These are phyloP conservation scores for Siphonodentalium dalli DNA, from an alignment of 2,888 invertebrate genomes.

Conservation along the genomic window DNA sequence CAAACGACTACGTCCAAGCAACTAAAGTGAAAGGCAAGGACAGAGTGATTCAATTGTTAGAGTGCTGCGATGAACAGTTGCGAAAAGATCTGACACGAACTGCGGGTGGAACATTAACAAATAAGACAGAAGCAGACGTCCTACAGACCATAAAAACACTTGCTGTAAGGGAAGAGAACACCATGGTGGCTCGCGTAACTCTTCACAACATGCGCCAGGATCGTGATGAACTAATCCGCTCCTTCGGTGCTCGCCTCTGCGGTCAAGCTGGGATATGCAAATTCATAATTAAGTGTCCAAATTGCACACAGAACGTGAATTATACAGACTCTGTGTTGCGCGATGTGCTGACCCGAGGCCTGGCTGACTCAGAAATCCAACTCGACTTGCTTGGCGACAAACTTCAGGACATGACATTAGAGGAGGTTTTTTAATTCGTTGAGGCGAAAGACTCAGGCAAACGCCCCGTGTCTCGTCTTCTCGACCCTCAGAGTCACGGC, in stretches of 20 bases:
- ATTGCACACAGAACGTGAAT: slow-evolving; percentile 11
- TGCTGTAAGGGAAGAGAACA: slow-evolving; percentile 23
- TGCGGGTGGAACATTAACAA: slow-evolving; percentile 2
- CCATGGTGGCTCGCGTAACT: slow-evolving; percentile 20
- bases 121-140: slow-evolving; percentile 9
- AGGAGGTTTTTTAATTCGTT: slow-evolving; percentile 15
- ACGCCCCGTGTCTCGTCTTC: slow-evolving; percentile 19
- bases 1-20: slow-evolving; percentile 12
- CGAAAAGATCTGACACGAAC: slow-evolving; percentile 17
- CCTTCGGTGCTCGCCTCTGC: slow-evolving; percentile 13
- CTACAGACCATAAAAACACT: slow-evolving; percentile 14
- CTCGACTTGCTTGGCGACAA: too few species aligned
- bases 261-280: slow-evolving; percentile 27
- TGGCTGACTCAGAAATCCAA: slow-evolving; percentile 16
- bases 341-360: slow-evolving; percentile 12
- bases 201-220: slow-evolving; percentile 24
- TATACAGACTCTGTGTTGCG: slow-evolving; percentile 17
- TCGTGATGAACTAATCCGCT: slow-evolving; percentile 20
- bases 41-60: slow-evolving; percentile 6
- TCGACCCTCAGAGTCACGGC: neutral
- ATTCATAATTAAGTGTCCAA: neutral
- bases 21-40: slow-evolving; percentile 15
- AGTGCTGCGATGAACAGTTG: slow-evolving; percentile 18
- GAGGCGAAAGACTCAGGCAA: slow-evolving; percentile 29
- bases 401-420: slow-evolving; percentile 20